Percentiles rank a stretch among this genome's conserved stretches.
phyloP scores from a whole-genome alignment of 2,797 vertebrate species.

The Malurus splendens region DNA sequence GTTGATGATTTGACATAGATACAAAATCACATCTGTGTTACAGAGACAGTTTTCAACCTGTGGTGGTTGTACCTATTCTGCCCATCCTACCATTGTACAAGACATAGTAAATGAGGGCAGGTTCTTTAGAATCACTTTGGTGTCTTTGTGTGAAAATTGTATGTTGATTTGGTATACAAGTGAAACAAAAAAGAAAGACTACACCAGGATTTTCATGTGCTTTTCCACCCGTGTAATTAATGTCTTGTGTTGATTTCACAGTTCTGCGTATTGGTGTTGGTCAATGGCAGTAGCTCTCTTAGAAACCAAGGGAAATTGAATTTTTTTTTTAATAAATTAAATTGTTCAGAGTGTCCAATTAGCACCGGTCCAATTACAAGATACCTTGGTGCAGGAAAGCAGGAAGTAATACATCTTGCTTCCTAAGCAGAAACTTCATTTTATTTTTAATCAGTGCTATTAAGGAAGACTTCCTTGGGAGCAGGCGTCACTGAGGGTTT shows the following conservation, averaged over 20 bases:
- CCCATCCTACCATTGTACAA: not conserved
- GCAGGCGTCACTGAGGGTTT: not conserved
- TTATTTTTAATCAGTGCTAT: conserved; percentile 32
- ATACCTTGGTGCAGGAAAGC: not conserved
- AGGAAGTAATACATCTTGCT: not conserved
- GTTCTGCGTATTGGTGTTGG: not conserved
- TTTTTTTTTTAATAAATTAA: not conserved
- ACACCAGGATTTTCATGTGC: not conserved
- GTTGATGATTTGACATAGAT: not conserved
- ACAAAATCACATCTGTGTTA: not conserved
- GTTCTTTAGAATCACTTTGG: not conserved
- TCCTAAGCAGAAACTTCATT: conserved; percentile 5
- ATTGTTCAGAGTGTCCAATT: conserved; percentile 6
- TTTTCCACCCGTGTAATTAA: not conserved
- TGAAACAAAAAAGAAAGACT: not conserved
- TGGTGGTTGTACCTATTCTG: not conserved
- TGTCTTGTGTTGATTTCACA: not conserved
- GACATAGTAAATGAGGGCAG: not conserved
- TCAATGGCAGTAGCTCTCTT: not conserved
- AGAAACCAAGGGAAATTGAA: conserved; percentile 1
- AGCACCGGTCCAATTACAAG: conserved; percentile 21
- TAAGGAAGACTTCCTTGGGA: conserved; percentile 14
- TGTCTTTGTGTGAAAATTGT: not conserved
- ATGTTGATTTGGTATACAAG: not conserved
- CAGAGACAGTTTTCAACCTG: not conserved